phyloP scores from a whole-genome alignment of 1,140 invertebrate genomes.

The Drosophila ficusphila region DNA sequence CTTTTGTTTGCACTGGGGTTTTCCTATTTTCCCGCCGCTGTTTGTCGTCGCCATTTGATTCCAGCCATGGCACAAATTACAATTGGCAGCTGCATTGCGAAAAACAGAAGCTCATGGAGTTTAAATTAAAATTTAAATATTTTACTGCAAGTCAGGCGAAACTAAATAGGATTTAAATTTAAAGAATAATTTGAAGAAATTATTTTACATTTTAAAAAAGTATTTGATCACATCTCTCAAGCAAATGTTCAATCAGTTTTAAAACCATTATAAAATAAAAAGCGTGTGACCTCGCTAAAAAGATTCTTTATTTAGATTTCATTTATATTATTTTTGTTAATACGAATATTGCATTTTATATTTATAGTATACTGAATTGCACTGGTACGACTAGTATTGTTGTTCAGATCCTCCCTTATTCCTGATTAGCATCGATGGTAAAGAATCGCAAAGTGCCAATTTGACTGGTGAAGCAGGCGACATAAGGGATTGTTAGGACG shows the following conservation, averaged over 20 bases:
- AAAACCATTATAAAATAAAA: too few relatives aligned
- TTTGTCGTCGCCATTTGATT: constrained; percentile 38
- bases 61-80: constrained; percentile 32
- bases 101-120: constrained; percentile 8
- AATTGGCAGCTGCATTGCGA: constrained; percentile 23
- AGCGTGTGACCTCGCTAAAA: too few relatives aligned
- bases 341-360: not conserved
- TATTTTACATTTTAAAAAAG: too few relatives aligned
- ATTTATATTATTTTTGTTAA: not conserved
- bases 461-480: constrained; percentile 46
- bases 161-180: too few relatives aligned
- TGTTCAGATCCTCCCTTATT: not conserved
- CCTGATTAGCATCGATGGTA: constrained; percentile 8
- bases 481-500: constrained; percentile 46
- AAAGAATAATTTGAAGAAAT: too few relatives aligned
- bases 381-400: constrained; percentile 2
- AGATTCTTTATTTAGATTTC: not conserved
- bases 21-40: constrained; percentile 36
- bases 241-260: too few relatives aligned
- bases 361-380: constrained; percentile 24
- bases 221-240: too few relatives aligned
- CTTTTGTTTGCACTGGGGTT: constrained; percentile 71
- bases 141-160: not conserved
- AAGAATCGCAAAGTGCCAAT: constrained; percentile 56
- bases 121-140: constrained; percentile 32